Conservation (phyloP, 2,888 invertebrate species). For the Thymelicus lineola region DNA sequence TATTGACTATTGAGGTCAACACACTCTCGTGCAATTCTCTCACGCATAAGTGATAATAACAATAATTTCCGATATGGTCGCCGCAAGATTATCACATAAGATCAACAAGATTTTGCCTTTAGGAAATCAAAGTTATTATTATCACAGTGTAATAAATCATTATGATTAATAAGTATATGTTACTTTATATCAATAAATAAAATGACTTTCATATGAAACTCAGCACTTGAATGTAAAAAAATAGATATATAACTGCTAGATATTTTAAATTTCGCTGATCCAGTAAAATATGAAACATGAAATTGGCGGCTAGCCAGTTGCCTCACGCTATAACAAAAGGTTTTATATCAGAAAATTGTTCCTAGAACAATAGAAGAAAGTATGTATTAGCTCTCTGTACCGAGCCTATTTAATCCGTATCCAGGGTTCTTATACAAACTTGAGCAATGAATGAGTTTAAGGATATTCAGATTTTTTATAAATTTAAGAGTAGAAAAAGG, state of each 20-base stretch:
- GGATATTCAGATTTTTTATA: too few relatives aligned
- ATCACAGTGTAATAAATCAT: too few relatives aligned
- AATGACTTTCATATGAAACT: not conserved
- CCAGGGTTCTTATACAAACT: conserved; percentile 2
- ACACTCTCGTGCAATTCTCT: not conserved
- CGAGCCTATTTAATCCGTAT: conserved; percentile 6
- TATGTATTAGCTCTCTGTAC: conserved; percentile 46
- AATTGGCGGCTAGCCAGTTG: conserved; percentile 75
- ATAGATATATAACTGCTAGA: conserved; percentile 54
- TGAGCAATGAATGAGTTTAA: not conserved
- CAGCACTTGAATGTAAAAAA: conserved; percentile 43
- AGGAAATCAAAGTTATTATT: not conserved
- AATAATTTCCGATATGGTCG: not conserved
- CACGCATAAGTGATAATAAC: not conserved
- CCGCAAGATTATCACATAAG: too few relatives aligned
- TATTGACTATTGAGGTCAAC: not conserved
- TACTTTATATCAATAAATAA: too few relatives aligned
- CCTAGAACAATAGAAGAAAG: conserved; percentile 73
- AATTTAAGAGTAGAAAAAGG: not conserved
- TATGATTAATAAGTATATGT: too few relatives aligned
- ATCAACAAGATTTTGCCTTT: not conserved
- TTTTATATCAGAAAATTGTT: conserved; percentile 78
- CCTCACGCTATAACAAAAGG: conserved; percentile 77
- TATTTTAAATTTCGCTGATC: conserved; percentile 73
- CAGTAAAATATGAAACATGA: conserved; percentile 80